phyloP scores from a whole-genome alignment of 2,797 vertebrate genomes.

The Neosilurus mollespiculum region DNA sequence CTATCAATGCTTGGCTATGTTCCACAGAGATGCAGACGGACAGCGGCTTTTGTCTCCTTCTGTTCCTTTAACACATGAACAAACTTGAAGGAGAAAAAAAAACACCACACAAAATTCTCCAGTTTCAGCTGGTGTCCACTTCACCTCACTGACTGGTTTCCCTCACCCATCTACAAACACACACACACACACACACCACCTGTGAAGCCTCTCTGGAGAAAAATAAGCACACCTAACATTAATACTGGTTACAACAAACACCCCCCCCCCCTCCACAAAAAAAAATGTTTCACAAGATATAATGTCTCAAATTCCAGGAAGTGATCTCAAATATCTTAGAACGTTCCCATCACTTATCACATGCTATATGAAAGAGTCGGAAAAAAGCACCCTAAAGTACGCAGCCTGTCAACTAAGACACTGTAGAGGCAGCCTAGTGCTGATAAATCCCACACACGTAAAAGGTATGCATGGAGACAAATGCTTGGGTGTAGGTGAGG shows the following conservation, averaged over 20 bases:
- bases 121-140: slow-evolving; percentile 44
- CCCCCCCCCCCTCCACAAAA: too few species aligned
- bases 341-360: slow-evolving; percentile 15
- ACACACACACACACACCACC: neutral
- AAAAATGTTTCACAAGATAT: slow-evolving; percentile 3
- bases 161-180: slow-evolving; percentile 8
- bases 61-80: slow-evolving; percentile 45
- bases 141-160: slow-evolving; percentile 36
- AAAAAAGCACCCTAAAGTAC: neutral
- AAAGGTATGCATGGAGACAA: neutral
- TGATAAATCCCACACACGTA: neutral
- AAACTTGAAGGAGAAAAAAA: slow-evolving; percentile 40
- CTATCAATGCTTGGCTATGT: slow-evolving; percentile 44
- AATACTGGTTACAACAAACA: neutral
- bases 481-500: neutral
- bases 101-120: slow-evolving; percentile 30
- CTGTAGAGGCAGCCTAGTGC: slow-evolving; percentile 5
- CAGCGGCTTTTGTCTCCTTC: slow-evolving; percentile 43
- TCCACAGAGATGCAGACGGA: slow-evolving; percentile 35
- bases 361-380: slow-evolving; percentile 3
- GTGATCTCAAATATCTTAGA: neutral
- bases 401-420: neutral
- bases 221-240: neutral
- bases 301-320: slow-evolving; percentile 31
- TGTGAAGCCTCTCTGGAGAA: neutral